Evolutionary conservation across 2,797 vertebrate genomes (phyloP).

Genomic region (Helicolenus hilgendorfi): DNA sequence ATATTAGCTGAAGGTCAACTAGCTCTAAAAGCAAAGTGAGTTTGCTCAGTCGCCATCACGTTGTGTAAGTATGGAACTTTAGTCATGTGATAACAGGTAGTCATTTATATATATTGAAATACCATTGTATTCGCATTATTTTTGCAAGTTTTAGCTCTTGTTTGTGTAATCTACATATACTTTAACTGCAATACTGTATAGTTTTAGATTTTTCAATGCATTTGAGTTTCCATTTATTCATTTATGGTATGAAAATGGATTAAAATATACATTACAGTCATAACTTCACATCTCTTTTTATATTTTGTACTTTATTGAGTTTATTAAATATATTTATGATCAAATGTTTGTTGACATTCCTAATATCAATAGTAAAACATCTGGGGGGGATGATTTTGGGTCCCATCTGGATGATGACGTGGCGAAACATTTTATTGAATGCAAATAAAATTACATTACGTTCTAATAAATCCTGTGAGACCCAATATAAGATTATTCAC

Average conservation of each 20-base stretch:
- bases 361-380: too few relatives aligned
- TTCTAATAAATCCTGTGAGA: not conserved
- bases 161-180: not conserved
- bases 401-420: too few relatives aligned
- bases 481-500: not conserved
- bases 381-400: too few relatives aligned
- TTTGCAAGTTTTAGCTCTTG: not conserved
- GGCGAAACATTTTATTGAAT: not conserved
- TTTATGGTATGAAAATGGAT: not conserved
- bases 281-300: not conserved
- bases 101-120: not conserved
- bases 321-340: not conserved
- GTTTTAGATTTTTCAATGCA: not conserved
- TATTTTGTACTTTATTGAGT: not conserved
- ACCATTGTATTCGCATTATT: not conserved
- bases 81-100: not conserved
- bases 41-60: not conserved
- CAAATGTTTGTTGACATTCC: too few relatives aligned
- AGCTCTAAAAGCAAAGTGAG: not conserved
- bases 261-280: not conserved
- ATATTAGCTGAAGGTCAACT: not conserved
- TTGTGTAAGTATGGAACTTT: not conserved
- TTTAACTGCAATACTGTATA: not conserved
- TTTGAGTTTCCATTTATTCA: not conserved
- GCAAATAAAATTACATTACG: not conserved